These are phyloP conservation scores for Syngnathus acus DNA, from an alignment of 2,797 vertebrate genomes.

Conservation along the genomic window DNA sequence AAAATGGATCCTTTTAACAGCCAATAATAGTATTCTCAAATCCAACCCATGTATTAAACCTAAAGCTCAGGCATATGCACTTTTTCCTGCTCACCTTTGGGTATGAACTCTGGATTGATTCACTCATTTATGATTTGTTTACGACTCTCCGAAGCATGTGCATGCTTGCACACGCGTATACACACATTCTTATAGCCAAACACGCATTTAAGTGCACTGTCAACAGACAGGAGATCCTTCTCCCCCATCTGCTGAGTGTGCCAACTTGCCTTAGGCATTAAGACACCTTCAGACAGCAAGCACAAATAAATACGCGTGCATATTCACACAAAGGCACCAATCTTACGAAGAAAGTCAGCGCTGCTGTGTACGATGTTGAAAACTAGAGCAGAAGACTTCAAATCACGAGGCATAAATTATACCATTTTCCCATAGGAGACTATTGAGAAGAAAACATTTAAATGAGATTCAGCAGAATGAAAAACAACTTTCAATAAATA, in stretches of 20 bases:
- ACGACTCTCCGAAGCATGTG: constrained; percentile 40
- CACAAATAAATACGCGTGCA: constrained; percentile 17
- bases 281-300: constrained; percentile 57
- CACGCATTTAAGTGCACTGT: constrained; percentile 72
- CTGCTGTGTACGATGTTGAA: constrained; percentile 39
- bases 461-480: constrained; percentile 37
- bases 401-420: constrained; percentile 55
- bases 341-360: constrained; percentile 30
- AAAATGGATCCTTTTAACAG: not conserved
- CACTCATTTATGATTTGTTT: constrained; percentile 77
- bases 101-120: constrained; percentile 26
- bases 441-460: constrained; percentile 37
- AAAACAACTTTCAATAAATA: constrained; percentile 25
- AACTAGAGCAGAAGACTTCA: constrained; percentile 51
- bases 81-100: not conserved
- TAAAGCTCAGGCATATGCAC: not conserved
- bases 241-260: constrained; percentile 65
- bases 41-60: not conserved
- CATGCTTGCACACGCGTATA: not conserved
- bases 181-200: constrained; percentile 18
- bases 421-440: constrained; percentile 36
- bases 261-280: constrained; percentile 68
- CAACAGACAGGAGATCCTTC: constrained; percentile 78
- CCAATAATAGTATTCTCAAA: not conserved
- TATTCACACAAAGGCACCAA: constrained; percentile 17